A percentile compares a stretch with the other conserved stretches of the same genome.
Conservation (phyloP, 2,888 invertebrate species). For the Ophion costatus region DNA sequence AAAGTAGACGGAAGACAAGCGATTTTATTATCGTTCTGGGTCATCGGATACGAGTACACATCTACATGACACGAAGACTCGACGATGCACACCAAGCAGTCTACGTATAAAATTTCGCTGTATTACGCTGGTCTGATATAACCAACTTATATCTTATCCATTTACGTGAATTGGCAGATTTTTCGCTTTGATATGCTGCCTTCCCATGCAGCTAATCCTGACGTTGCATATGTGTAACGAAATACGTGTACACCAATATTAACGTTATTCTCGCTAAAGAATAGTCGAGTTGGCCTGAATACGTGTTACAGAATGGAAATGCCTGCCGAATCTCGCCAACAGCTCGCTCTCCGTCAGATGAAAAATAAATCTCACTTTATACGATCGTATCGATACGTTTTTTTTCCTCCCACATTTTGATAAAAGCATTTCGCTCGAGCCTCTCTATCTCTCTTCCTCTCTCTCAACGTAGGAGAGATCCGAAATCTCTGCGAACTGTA, state of each 20-base stretch:
- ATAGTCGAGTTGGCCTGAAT: slow-evolving; percentile 52
- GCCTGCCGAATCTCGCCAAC: slow-evolving; percentile 25
- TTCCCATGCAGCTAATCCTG: slow-evolving; percentile 38
- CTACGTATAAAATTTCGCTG: slow-evolving; percentile 3
- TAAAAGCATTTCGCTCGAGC: slow-evolving; percentile 11
- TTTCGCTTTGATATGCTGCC: slow-evolving; percentile 26
- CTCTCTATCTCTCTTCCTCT: not conserved
- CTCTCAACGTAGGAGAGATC: not conserved
- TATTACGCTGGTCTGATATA: slow-evolving; percentile 8
- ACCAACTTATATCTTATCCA: not conserved
- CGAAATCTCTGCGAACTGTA: not conserved
- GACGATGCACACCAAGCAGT: slow-evolving; percentile 16
- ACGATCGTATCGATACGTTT: not conserved
- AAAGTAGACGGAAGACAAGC: slow-evolving; percentile 28
- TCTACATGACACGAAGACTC: not conserved
- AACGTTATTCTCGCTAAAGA: slow-evolving; percentile 31
- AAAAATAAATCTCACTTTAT: slow-evolving; percentile 45
- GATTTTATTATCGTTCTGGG: slow-evolving; percentile 58
- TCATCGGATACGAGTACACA: slow-evolving; percentile 47
- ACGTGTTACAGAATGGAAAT: slow-evolving; percentile 39
- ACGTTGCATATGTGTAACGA: not conserved
- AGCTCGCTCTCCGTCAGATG: slow-evolving; percentile 2
- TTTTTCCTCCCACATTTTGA: slow-evolving; percentile 1
- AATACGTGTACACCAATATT: not conserved
- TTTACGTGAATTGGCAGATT: slow-evolving; percentile 53